Evolutionary conservation across 2,113 vertebrate genomes (phyloP).

Genomic region (Tympanuchus pallidicinctus): DNA sequence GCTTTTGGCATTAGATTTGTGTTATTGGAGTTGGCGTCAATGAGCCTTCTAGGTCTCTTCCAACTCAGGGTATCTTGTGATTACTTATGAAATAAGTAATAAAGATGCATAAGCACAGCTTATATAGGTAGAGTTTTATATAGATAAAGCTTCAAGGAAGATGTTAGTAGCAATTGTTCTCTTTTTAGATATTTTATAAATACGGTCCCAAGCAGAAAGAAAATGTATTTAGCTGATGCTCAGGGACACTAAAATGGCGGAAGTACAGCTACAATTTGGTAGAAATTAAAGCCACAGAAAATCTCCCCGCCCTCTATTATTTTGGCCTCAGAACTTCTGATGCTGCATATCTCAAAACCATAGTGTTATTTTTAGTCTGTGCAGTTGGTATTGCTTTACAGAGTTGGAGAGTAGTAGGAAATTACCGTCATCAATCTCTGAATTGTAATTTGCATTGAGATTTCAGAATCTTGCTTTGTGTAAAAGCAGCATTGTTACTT

Average conservation of each 20-base stretch:
- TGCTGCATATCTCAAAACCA: not conserved
- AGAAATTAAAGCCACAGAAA: not conserved
- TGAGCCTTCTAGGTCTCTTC: not conserved
- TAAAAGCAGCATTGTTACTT: conserved; percentile 3
- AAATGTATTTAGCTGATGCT: not conserved
- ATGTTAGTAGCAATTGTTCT: not conserved
- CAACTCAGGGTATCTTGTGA: not conserved
- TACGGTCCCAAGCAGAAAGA: not conserved
- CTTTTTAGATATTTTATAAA: not conserved
- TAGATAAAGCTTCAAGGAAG: not conserved
- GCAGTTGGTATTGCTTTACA: not conserved
- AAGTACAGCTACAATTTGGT: not conserved
- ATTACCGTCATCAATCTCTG: not conserved
- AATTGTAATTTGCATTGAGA: not conserved
- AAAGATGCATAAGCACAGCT: fast-evolving
- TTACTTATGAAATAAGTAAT: not conserved
- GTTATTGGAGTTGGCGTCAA: not conserved
- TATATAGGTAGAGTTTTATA: not conserved
- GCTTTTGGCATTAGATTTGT: not conserved
- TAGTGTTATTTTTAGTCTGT: not conserved
- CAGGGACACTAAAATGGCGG: not conserved
- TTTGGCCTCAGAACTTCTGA: not conserved
- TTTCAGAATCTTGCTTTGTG: not conserved
- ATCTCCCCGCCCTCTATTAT: not conserved
- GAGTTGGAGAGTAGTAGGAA: not conserved